These are phyloP conservation scores for Pyrgus malvae DNA, from an alignment of 2,888 invertebrate species.

Conservation along the genomic window DNA sequence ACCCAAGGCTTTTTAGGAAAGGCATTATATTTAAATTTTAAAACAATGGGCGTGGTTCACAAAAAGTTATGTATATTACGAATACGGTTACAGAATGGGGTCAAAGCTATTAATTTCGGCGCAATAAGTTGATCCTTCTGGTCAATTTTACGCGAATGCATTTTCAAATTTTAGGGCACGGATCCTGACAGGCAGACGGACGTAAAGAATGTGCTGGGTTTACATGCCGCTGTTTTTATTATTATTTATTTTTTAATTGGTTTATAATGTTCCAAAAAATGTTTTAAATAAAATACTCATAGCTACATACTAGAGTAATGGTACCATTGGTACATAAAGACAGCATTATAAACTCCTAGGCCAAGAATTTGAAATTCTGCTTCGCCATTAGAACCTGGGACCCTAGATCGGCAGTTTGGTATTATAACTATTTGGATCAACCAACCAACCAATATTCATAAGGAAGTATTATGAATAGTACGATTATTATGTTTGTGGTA, in stretches of 20 bases:
- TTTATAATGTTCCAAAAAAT: neutral
- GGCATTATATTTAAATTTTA: constrained; percentile 20
- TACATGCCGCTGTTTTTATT: neutral
- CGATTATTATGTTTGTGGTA: too few relatives aligned
- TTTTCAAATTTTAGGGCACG: constrained; percentile 18
- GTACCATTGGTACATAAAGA: too few relatives aligned
- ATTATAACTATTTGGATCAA: too few relatives aligned
- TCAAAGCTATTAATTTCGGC: constrained; percentile 24
- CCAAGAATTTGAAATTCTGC: too few relatives aligned
- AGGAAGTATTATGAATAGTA: too few relatives aligned
- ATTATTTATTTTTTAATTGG: neutral
- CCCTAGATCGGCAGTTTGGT: too few relatives aligned
- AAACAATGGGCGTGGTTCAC: constrained; percentile 11
- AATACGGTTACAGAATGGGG: constrained; percentile 6
- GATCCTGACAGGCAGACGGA: constrained; percentile 15
- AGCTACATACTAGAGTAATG: too few relatives aligned
- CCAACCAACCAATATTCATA: too few relatives aligned
- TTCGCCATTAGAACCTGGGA: too few relatives aligned
- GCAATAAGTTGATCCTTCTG: constrained; percentile 24
- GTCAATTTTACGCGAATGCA: constrained; percentile 20
- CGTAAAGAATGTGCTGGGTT: constrained; percentile 1
- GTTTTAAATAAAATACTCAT: too few relatives aligned
- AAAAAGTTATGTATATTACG: neutral
- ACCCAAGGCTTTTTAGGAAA: constrained; percentile 11
- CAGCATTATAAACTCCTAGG: too few relatives aligned